Conservation (phyloP, 2,888 invertebrate genomes). For the Lepidocyrtinus sp. region DNA sequence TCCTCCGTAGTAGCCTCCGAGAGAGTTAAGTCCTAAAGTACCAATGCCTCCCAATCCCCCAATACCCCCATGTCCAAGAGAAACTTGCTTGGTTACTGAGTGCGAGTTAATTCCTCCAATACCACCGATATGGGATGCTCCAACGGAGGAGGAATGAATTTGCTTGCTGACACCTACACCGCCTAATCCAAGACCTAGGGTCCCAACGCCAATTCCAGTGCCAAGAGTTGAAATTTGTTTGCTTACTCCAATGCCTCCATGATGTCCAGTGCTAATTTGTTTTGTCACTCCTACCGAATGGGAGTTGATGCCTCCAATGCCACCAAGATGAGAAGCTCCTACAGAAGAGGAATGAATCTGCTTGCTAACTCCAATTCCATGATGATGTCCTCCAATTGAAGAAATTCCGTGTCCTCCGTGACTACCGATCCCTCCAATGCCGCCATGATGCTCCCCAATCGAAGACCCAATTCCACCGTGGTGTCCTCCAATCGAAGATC, state of each 20-base stretch:
- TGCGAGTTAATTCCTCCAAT: constrained; percentile 4
- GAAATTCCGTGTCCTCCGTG: background rate
- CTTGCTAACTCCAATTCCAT: constrained; percentile 22
- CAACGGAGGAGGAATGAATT: background rate
- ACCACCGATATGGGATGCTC: background rate
- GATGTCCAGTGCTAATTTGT: background rate
- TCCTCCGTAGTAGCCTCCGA: constrained; percentile 49
- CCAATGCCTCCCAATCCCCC: constrained; percentile 1
- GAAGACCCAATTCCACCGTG: too few relatives aligned
- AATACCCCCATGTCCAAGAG: background rate
- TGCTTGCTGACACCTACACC: background rate
- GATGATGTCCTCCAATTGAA: background rate
- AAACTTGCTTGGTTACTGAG: background rate
- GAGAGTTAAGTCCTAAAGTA: background rate
- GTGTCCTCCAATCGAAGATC: too few relatives aligned
- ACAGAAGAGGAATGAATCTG: background rate
- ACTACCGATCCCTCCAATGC: constrained; percentile 8
- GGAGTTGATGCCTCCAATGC: background rate
- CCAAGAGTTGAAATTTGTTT: background rate
- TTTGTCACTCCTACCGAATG: background rate
- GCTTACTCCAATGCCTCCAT: constrained; percentile 11
- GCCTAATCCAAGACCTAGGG: background rate
- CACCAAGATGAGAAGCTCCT: background rate
- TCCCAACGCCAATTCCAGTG: too few relatives aligned
- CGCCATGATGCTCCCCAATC: background rate